These are phyloP conservation scores for Tetraodon nigroviridis DNA, from an alignment of 2,113 vertebrate genomes.

Conservation along the genomic window DNA sequence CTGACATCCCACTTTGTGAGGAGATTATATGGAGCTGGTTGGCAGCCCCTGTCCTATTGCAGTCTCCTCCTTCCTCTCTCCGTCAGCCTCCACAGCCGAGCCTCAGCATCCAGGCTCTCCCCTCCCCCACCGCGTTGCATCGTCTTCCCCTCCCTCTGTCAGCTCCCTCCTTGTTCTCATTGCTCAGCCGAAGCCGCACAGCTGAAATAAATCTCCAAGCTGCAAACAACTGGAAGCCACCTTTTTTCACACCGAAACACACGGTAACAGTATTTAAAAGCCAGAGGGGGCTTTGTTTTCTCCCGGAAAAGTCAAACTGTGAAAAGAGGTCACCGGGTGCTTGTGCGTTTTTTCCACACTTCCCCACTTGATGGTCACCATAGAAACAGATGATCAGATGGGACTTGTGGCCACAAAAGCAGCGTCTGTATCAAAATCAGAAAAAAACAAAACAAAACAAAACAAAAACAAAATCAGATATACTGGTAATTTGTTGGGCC, in stretches of 20 bases:
- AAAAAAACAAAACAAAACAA: background rate
- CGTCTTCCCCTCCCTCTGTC: conserved; percentile 48
- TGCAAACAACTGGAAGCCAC: conserved; percentile 43
- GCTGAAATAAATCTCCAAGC: conserved; percentile 36
- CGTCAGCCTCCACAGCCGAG: conserved; percentile 52
- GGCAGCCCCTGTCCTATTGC: conserved; percentile 46
- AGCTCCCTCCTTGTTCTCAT: conserved; percentile 41
- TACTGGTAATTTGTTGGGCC: conserved; percentile 16
- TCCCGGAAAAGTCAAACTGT: conserved; percentile 55
- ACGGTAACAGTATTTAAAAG: conserved; percentile 32
- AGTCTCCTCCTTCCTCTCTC: conserved; percentile 40
- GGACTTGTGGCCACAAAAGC: conserved; percentile 50
- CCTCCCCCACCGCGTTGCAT: background rate
- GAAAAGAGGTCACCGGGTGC: conserved; percentile 57
- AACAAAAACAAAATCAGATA: background rate
- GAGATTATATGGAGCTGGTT: conserved; percentile 42
- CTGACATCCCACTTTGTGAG: conserved; percentile 54
- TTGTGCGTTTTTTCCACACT: conserved; percentile 50
- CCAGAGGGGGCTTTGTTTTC: conserved; percentile 39
- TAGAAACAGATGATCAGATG: conserved; percentile 71
- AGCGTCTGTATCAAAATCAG: conserved; percentile 40
- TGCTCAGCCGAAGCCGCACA: conserved; percentile 24
- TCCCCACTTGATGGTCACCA: conserved; percentile 69
- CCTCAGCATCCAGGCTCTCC: conserved; percentile 49
- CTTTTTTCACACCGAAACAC: conserved; percentile 20